Evolutionary conservation across 2,113 vertebrate genomes (phyloP), one percentile per base, ranked within the genome.

Genomic region (Picathartes gymnocephalus): DNA sequence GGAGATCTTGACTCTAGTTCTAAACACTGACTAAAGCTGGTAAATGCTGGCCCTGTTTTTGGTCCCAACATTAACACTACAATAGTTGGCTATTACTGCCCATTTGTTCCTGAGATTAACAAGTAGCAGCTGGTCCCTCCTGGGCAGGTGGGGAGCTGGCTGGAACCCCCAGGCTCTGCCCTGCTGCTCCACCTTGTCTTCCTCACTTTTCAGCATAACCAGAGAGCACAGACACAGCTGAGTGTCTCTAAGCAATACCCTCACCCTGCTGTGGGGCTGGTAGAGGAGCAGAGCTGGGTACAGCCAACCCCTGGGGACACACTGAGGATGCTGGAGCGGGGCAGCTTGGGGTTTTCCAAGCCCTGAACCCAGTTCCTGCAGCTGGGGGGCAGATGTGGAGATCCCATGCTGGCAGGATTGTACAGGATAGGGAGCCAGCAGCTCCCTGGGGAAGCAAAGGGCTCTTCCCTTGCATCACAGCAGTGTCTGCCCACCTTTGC

Each of bases 241-340:
- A 7, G 10, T 61, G 54, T 71, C 74, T 61, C 84, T 77, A 64
- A 96, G 96, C 96, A 96, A 96, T 95, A 94, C 64, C 56, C 74
- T 79, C 53, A 54, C 78, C 84, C 40, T 45, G 45, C 77, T 33
- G 23, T 16, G 72, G 77, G 51, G 21, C 88, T 84, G 60, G 60
- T 6, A 74, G 60, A 57, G 60, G 82, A 50, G 62, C 51, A 61
- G 27, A 70, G 76, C 4, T 1, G 24, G 68, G 11, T 57, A 22
- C 45, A 72, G 83, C n/a, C 71, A 71, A 48, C 10, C 33, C 37
- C 54, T 64, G 71, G 66, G 53, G 57, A 30, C 23, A 51, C 66
- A 7, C 1, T 1, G 73, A 51, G 47, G 70, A 10, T 57, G 85
- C 65, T 79, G 53, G 72, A 37, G 35, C 17, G 20, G 47, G 37